A percentile compares a stretch with the other conserved stretches of the same genome.
Conservation (phyloP, 2,797 vertebrate species). For the Heliangelus exortis region DNA sequence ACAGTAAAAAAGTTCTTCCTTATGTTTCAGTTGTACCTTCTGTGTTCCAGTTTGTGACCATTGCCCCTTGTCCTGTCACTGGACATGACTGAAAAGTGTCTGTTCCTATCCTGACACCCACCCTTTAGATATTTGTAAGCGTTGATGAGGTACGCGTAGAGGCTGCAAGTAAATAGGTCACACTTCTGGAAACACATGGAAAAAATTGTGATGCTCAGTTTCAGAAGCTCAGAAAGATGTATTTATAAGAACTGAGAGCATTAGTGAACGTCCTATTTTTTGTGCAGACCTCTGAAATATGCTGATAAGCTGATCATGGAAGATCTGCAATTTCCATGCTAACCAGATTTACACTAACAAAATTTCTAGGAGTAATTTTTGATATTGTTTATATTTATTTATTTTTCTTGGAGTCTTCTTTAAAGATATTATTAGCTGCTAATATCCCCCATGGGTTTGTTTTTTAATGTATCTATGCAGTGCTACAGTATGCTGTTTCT, state of each 20-base stretch:
- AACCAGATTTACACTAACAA: conserved; percentile 24
- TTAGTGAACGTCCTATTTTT: background rate
- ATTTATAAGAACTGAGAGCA: background rate
- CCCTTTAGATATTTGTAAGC: too few species aligned
- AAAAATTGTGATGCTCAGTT: rapidly evolving
- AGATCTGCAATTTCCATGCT: background rate
- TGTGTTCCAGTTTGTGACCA: too few species aligned
- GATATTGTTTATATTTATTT: conserved; percentile 73
- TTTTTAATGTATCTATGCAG: conserved; percentile 76
- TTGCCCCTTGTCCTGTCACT: too few species aligned
- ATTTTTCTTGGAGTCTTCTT: conserved; percentile 74
- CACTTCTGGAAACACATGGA: background rate
- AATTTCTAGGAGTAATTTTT: conserved; percentile 51
- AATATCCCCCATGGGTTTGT: conserved; percentile 81
- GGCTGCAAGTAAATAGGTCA: background rate
- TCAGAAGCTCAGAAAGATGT: background rate
- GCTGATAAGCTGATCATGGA: background rate
- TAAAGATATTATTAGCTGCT: conserved; percentile 78
- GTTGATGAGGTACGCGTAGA: background rate
- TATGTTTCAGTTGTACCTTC: too few species aligned
- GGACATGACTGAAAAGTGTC: too few species aligned
- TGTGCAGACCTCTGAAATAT: background rate
- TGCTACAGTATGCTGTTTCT: conserved; percentile 78
- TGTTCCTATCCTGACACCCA: too few species aligned
- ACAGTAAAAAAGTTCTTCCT: too few species aligned